Conservation (phyloP, 2,888 invertebrate species). For the Listrodromus nycthemerus region DNA sequence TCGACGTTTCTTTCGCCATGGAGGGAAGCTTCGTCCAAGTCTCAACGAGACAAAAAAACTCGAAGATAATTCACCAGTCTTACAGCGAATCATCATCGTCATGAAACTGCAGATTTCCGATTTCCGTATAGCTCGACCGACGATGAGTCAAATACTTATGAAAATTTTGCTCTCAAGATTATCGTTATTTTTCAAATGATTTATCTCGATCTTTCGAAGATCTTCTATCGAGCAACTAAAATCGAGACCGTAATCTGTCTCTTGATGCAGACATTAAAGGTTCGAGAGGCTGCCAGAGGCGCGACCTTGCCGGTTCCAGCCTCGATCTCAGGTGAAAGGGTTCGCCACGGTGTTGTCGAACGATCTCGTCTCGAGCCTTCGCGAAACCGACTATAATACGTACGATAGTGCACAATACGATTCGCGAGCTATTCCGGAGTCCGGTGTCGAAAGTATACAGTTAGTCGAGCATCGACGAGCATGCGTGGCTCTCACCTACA, state of each 20-base stretch:
- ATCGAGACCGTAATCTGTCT: background rate
- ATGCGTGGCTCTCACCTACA: background rate
- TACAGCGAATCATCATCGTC: background rate
- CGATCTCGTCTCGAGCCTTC: constrained; percentile 4
- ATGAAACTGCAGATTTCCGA: background rate
- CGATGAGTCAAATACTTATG: background rate
- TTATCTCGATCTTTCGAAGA: no score
- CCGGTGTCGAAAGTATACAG: constrained; percentile 8
- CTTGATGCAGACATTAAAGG: background rate
- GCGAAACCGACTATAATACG: background rate
- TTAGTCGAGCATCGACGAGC: constrained; percentile 9
- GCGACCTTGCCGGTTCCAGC: background rate
- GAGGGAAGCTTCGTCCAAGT: background rate
- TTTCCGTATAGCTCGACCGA: background rate
- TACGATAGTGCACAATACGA: background rate
- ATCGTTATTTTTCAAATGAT: background rate
- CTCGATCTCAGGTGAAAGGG: constrained; percentile 5
- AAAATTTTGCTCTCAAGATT: background rate
- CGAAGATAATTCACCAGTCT: background rate
- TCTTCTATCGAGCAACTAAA: no score
- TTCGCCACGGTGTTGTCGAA: background rate
- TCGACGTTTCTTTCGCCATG: no score
- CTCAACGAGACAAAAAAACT: background rate
- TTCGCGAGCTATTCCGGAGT: background rate
- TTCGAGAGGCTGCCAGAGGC: background rate